phyloP scores from a whole-genome alignment of 2,888 invertebrate genomes.

The Selenia dentaria region DNA sequence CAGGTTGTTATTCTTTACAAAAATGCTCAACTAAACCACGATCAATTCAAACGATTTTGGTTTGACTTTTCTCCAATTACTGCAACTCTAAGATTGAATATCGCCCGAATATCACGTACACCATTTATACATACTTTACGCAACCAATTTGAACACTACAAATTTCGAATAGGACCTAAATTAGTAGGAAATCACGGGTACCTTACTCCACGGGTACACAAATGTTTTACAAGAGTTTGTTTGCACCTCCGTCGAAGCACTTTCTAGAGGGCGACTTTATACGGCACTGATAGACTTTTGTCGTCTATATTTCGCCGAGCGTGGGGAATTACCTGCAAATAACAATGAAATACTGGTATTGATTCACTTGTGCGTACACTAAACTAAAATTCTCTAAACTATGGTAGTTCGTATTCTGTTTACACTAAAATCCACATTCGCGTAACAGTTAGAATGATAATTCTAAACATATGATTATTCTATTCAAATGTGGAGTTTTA shows the following conservation, averaged over 20 bases:
- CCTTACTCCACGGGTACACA: conserved; percentile 35
- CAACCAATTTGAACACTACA: conserved; percentile 33
- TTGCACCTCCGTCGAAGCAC: conserved; percentile 74
- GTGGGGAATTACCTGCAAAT: conserved; percentile 50
- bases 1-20: no score
- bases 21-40: no score
- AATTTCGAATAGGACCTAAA: conserved; percentile 56
- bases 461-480: no score
- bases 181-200: conserved; percentile 68
- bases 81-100: background rate
- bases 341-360: background rate
- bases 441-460: no score
- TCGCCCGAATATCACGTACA: background rate
- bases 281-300: conserved; percentile 24
- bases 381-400: no score
- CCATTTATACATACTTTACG: conserved; percentile 3
- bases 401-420: no score
- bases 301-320: conserved; percentile 37
- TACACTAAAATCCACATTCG: no score
- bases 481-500: no score
- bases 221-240: conserved; percentile 27
- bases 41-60: background rate
- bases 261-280: conserved; percentile 67
- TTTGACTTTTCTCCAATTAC: conserved; percentile 2
- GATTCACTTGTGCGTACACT: no score